A percentile compares a stretch with the other conserved stretches of the same genome.
Evolutionary conservation across 2,888 invertebrate species (phyloP).

Genomic region (Seladonia tumulorum): DNA sequence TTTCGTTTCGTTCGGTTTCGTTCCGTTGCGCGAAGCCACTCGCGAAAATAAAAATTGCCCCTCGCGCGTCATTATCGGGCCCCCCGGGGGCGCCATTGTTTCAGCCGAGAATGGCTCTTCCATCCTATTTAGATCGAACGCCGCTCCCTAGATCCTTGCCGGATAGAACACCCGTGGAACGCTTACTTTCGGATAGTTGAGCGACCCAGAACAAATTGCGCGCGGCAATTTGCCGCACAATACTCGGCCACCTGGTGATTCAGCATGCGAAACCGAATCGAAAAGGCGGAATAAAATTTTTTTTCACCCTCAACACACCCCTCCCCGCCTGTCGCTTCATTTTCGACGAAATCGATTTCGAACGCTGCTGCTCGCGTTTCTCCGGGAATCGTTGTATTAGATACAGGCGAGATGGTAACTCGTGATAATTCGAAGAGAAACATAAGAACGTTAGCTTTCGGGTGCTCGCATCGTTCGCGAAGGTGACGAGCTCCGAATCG

Average conservation of each 20-base stretch:
- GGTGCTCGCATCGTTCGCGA: neutral
- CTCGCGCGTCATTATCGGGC: neutral
- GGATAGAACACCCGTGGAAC: neutral
- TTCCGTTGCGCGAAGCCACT: neutral
- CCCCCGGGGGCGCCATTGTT: neutral
- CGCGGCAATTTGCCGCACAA: neutral
- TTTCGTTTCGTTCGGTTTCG: neutral
- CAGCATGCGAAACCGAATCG: neutral
- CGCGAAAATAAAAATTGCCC: neutral
- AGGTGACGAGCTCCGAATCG: neutral
- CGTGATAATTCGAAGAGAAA: too few species aligned
- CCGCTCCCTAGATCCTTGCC: neutral
- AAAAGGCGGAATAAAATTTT: slow-evolving; percentile 7
- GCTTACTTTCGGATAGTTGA: neutral
- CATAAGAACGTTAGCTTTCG: neutral
- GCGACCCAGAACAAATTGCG: neutral
- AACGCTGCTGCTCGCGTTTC: neutral
- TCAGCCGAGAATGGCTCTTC: neutral
- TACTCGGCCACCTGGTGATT: neutral
- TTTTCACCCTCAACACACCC: neutral
- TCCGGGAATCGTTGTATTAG: neutral
- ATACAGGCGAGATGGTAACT: neutral
- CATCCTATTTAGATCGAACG: slow-evolving; percentile 2
- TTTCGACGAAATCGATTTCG: neutral
- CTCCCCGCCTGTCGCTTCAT: neutral